Percentiles rank a stretch among this genome's conserved stretches.
Evolutionary conservation across 2,888 invertebrate genomes (phyloP).

Genomic region (Scaeva pyrastri): DNA sequence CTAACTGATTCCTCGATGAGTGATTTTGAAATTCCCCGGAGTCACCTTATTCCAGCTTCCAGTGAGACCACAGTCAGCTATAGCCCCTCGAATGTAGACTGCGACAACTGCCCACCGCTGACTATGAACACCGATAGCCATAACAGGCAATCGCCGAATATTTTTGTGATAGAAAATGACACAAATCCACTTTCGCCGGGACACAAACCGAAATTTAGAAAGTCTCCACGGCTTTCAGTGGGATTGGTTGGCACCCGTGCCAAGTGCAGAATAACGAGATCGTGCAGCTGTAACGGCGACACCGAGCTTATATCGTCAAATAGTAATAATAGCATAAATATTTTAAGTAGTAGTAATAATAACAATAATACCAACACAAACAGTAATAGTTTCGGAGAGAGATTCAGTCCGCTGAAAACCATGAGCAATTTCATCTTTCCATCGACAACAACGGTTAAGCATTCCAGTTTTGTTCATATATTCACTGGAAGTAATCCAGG

Average conservation of each 20-base stretch:
- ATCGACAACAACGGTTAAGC: conserved; percentile 79
- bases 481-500: conserved; percentile 78
- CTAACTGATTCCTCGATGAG: conserved; percentile 77
- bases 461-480: conserved; percentile 83
- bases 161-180: conserved; percentile 81
- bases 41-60: conserved; percentile 67
- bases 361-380: conserved; percentile 45
- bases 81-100: conserved; percentile 73
- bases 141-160: conserved; percentile 61
- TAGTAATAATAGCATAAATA: conserved; percentile 71
- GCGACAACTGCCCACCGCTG: conserved; percentile 62
- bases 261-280: conserved; percentile 72
- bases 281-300: conserved; percentile 75
- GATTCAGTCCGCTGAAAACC: conserved; percentile 84
- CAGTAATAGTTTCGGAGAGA: conserved; percentile 79
- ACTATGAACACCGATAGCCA: conserved; percentile 66
- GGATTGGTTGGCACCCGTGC: conserved; percentile 64
- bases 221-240: conserved; percentile 77
- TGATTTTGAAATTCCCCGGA: conserved; percentile 77
- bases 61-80: conserved; percentile 76
- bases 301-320: conserved; percentile 72
- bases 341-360: conserved; percentile 69
- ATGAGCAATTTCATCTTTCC: conserved; percentile 84
- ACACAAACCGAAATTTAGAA: conserved; percentile 81
- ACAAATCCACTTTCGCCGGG: conserved; percentile 78